Evolutionary conservation across 1,140 invertebrate genomes (phyloP).

Genomic region (Calycopis cecrops): DNA sequence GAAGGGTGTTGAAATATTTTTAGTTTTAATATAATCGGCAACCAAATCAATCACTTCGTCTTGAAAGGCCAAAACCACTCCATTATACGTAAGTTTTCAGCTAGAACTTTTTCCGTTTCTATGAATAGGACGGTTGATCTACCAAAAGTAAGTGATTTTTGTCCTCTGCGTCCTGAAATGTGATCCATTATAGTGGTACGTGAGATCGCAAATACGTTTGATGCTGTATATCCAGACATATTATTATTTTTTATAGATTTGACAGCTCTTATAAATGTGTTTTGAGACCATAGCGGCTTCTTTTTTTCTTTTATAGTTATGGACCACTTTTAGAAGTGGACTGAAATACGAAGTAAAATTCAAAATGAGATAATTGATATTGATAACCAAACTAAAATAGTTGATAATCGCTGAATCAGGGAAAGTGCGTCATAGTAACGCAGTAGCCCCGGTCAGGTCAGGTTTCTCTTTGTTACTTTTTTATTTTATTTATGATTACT

Average conservation of each 20-base stretch:
- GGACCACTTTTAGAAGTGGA: not conserved
- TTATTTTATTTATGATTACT: too few species aligned
- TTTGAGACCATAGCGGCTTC: not conserved
- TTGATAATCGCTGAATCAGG: too few species aligned
- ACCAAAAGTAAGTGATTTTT: constrained; percentile 15
- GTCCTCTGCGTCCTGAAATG: constrained; percentile 7
- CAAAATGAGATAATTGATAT: too few species aligned
- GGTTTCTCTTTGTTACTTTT: too few species aligned
- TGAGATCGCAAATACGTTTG: constrained; percentile 29
- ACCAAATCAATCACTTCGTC: constrained; percentile 40
- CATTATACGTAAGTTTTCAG: constrained; percentile 30
- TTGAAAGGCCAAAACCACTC: constrained; percentile 41
- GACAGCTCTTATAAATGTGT: not conserved
- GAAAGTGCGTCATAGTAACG: too few species aligned
- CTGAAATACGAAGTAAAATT: too few species aligned
- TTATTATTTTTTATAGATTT: not conserved
- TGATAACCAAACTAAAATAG: too few species aligned
- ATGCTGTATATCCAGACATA: constrained; percentile 21
- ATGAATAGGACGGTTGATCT: constrained; percentile 9
- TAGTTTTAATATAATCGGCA: constrained; percentile 34
- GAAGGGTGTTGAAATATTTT: constrained; percentile 43
- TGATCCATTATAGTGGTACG: constrained; percentile 22
- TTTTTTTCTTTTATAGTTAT: not conserved
- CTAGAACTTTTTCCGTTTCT: constrained; percentile 33
- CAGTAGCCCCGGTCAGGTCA: too few species aligned